Evolutionary conservation across 2,888 invertebrate genomes (phyloP).

Genomic region (Polyploca ridens): DNA sequence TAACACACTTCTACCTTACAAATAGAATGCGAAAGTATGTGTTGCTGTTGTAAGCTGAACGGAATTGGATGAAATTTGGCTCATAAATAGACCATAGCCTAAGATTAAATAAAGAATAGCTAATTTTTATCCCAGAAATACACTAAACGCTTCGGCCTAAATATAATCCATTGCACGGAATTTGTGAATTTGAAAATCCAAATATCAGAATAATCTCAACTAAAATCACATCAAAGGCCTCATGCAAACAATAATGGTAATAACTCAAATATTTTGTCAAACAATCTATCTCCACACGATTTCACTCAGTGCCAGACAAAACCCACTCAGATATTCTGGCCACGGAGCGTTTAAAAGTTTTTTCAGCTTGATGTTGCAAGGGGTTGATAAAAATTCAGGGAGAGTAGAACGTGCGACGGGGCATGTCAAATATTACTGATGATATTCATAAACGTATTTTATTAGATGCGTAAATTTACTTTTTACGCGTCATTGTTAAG

Average conservation of each 20-base stretch:
- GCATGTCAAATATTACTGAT: constrained; percentile 3
- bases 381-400: constrained; percentile 19
- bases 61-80: no score
- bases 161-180: no score
- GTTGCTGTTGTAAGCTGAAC: no score
- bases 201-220: background rate
- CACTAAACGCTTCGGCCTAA: no score
- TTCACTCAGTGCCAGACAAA: constrained; percentile 24
- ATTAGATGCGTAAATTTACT: background rate
- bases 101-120: no score
- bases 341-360: constrained; percentile 25
- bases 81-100: no score
- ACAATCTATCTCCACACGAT: constrained; percentile 28
- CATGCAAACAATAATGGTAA: constrained; percentile 14
- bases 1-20: no score
- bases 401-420: background rate
- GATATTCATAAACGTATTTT: constrained; percentile 3
- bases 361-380: constrained; percentile 31
- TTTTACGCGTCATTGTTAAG: no score
- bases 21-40: no score
- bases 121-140: no score
- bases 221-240: constrained; percentile 18
- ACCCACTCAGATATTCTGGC: constrained; percentile 26
- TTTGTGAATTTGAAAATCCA: background rate
- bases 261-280: constrained; percentile 30